Base-by-base conservation (phyloP, 2,113 vertebrate species). In the Oryzias celebensis region DNA sequence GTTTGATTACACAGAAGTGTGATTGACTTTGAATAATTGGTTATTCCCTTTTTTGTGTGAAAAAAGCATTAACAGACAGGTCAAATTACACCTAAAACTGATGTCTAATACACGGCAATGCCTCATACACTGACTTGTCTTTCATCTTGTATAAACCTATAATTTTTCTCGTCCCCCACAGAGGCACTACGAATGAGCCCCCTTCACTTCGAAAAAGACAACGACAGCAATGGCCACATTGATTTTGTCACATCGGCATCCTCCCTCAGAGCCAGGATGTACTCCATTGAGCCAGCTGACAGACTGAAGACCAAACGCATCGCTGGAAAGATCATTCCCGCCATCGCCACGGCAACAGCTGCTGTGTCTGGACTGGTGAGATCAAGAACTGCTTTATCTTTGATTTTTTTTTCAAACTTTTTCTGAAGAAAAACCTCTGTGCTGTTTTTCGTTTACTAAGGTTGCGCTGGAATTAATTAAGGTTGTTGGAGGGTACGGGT, bases 301-400 rank as follows among this genome's bases (percentile, higher is more conserved):
- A 89, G 96, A 43, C 91, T 98, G 31, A 97, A 98, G 92, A 97
- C 96, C 63, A 99, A 99, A 71, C 95, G 96, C 44, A 98, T 99
- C 50, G 97, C 97, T 44, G 97, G 97, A 3, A 98, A 97, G 88
- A 99, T 99, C 75, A 99, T 99, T 81, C 97, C 97, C 17, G 97
- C 97, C 16, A 99, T 99, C 50, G 97, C 97, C 73, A 99, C 97
- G n/a, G 94, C 97, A 46, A 99, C 97, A 17, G 97, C 97, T 52
- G 94, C 96, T 4, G 97, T 99, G 10, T 95, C 97, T 44, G 97
- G 97, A 52, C 87, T 98, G 94, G 97, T 98, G 70, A 91, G 94
- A 71, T 48, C 47, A 48, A 10, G n/a, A 48, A 12, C n/a, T 20
- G 3, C 7, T 1, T 7, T 7, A 47, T 18, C 17, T n/a, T 47